A percentile compares a stretch with the other conserved stretches of the same genome.
phyloP scores from a whole-genome alignment of 2,888 invertebrate genomes.

The Megalurothrips usitatus region DNA sequence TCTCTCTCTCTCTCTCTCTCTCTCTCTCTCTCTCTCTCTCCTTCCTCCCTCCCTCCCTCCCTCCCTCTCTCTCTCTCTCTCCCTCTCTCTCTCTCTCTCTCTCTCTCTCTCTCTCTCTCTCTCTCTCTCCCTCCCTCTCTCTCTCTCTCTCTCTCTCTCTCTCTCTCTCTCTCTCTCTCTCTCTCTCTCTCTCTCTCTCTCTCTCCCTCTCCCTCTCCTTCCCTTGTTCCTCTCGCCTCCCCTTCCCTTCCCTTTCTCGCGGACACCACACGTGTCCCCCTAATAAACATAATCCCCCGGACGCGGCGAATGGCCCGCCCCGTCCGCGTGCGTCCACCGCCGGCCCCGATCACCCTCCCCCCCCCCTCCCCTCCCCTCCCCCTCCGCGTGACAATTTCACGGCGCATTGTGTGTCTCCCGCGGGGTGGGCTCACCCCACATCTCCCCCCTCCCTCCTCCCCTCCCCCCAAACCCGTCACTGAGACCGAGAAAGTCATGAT shows the following conservation, averaged over 20 bases:
- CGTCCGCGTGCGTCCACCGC: background rate
- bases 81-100: background rate
- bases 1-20: no score
- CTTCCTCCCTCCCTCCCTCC: background rate
- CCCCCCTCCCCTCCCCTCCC: background rate
- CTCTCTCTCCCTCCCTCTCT: no score
- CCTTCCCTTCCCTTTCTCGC: background rate
- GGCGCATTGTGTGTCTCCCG: background rate
- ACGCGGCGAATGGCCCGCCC: background rate
- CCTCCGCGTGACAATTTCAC: background rate
- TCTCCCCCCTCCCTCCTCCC: constrained; percentile 13
- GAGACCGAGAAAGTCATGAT: background rate
- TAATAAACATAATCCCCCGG: background rate
- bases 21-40: no score
- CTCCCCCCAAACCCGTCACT: background rate
- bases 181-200: background rate
- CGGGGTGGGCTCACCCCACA: background rate
- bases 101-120: no score
- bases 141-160: no score
- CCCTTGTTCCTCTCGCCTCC: background rate
- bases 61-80: background rate
- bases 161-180: no score
- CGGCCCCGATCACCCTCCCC: background rate
- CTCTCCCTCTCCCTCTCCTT: background rate
- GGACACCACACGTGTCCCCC: background rate